Evolutionary conservation across 2,113 vertebrate genomes (phyloP).

Genomic region (Arvicanthis niloticus): DNA sequence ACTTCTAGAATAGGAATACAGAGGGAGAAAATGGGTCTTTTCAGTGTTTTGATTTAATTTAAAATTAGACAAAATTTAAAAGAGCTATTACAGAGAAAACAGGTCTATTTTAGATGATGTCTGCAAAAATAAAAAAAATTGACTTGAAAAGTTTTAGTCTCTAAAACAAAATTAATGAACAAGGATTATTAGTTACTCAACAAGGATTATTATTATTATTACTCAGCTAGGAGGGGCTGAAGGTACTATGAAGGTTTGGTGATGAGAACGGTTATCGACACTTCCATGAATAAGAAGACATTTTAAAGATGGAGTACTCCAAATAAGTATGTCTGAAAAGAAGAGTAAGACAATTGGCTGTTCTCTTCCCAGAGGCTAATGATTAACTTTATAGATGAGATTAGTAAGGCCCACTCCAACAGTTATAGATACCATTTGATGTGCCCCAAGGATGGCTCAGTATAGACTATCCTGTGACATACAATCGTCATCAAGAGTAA

Average conservation of each 20-base stretch:
- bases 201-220: not conserved
- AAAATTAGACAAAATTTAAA: not conserved
- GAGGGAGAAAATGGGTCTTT: not conserved
- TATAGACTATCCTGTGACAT: constrained; percentile 23
- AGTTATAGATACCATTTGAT: constrained; percentile 12
- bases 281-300: not conserved
- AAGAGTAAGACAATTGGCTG: not conserved
- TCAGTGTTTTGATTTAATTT: constrained; percentile 13
- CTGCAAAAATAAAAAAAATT: constrained; percentile 5
- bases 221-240: not conserved
- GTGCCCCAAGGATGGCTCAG: not conserved
- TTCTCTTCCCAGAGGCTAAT: constrained; percentile 33
- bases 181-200: constrained; percentile 4
- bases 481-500: constrained; percentile 44
- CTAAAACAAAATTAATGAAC: constrained; percentile 42
- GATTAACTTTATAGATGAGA: constrained; percentile 17
- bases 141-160: constrained; percentile 35
- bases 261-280: not conserved
- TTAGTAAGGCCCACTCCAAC: not conserved
- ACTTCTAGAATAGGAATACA: constrained; percentile 26
- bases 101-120: constrained; percentile 43
- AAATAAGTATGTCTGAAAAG: constrained; percentile 33
- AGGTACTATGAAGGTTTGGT: not conserved
- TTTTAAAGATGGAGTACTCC: not conserved
- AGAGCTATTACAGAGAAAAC: not conserved